Percentiles rank a stretch among this genome's conserved stretches.
phyloP scores from a whole-genome alignment of 2,113 vertebrate genomes.

The Meles meles region DNA sequence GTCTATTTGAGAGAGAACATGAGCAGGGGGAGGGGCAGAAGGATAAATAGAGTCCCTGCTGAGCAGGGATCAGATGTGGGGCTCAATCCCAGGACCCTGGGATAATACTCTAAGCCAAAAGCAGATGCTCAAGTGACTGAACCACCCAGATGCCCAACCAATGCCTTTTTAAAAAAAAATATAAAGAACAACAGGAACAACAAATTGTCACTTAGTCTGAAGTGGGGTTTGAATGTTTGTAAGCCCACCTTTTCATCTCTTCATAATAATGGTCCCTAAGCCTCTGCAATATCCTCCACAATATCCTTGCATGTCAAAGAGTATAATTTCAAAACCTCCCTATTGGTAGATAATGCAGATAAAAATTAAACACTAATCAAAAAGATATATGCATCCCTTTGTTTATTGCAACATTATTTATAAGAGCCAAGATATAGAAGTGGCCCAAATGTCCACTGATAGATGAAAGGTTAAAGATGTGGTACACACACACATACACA shows the following conservation, averaged over 20 bases:
- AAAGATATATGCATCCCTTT: background rate
- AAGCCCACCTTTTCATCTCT: background rate
- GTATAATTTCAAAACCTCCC: background rate
- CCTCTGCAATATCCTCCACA: background rate
- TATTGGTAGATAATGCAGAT: background rate
- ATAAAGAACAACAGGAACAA: background rate
- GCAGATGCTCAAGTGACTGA: too few relatives aligned
- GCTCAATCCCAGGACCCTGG: too few relatives aligned
- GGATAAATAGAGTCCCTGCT: background rate
- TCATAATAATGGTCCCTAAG: background rate
- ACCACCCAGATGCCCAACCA: too few relatives aligned
- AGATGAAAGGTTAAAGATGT: background rate
- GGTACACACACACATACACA: background rate
- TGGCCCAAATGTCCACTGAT: background rate
- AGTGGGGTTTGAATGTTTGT: background rate
- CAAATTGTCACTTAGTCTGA: background rate
- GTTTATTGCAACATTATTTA: background rate
- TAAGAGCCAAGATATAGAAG: background rate
- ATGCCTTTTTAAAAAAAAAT: background rate
- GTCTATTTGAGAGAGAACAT: background rate
- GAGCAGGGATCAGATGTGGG: background rate
- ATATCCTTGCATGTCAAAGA: background rate
- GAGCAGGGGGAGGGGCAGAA: background rate
- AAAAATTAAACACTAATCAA: background rate
- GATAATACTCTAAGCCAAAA: too few relatives aligned